Percentiles rank a stretch among this genome's conserved stretches.
These are phyloP conservation scores for Lingula anatina DNA, from an alignment of 2,888 invertebrate genomes.

Conservation along the genomic window DNA sequence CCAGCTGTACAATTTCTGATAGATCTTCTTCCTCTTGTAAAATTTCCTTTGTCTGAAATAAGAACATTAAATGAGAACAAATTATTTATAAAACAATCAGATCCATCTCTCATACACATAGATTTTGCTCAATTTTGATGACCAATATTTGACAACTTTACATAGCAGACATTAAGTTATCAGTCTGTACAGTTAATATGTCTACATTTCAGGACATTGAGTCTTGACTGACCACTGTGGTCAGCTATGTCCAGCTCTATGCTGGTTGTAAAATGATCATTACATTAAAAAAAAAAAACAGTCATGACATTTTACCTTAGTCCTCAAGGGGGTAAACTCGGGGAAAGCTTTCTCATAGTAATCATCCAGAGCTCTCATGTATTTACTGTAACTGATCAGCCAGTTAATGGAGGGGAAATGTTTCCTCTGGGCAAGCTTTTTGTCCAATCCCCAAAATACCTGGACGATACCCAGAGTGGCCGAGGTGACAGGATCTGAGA, in stretches of 20 bases:
- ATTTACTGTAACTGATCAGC: constrained; percentile 99
- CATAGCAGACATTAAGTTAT: no score
- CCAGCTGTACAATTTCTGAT: constrained; percentile 98
- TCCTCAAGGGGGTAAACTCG: constrained; percentile 94
- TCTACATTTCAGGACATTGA: no score
- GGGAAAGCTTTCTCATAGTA: constrained; percentile 98
- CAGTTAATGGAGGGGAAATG: constrained; percentile 99
- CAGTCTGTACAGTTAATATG: no score
- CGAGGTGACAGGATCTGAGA: constrained; percentile 99
- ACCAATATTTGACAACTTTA: no score
- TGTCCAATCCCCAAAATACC: constrained; percentile 99
- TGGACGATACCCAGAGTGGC: constrained; percentile 98
- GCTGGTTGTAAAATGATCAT: no score
- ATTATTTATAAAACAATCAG: no score
- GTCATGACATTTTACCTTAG: constrained; percentile 84
- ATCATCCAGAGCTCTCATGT: constrained; percentile 96
- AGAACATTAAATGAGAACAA: no score
- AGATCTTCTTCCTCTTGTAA: constrained; percentile 98
- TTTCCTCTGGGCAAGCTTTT: constrained; percentile 97
- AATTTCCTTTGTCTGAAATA: constrained; percentile 70
- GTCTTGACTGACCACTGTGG: no score
- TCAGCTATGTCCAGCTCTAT: no score
- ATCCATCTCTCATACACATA: no score
- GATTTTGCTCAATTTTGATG: no score
- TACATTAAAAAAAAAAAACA: no score